Percentiles rank a stretch among this genome's conserved stretches.
Conservation (phyloP, 2,888 invertebrate genomes). For the Macaria liturata region DNA sequence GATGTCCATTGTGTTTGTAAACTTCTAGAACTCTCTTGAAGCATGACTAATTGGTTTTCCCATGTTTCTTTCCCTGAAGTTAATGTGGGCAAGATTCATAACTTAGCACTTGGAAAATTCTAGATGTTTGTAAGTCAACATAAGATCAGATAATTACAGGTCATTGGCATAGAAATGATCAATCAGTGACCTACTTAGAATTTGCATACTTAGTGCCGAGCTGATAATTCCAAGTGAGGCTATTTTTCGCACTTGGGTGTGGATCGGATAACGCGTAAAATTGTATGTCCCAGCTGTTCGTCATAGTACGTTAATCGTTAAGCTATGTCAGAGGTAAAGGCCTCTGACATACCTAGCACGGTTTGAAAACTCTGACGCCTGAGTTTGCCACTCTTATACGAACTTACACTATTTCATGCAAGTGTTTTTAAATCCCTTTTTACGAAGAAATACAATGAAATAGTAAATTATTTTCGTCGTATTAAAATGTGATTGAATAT, state of each 20-base stretch:
- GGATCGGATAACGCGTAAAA: too few species aligned
- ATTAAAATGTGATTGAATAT: neutral
- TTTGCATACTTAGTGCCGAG: neutral
- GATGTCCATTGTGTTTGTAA: constrained; percentile 1
- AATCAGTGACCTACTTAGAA: constrained; percentile 6
- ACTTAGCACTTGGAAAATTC: constrained; percentile 2
- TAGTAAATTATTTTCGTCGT: too few species aligned
- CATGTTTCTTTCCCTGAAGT: constrained; percentile 6
- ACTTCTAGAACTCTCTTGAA: constrained; percentile 9
- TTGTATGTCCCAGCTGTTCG: too few species aligned
- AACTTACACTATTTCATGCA: too few species aligned
- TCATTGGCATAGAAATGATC: constrained; percentile 22
- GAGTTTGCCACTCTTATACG: too few species aligned
- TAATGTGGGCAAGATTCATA: constrained; percentile 4
- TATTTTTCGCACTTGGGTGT: too few species aligned
- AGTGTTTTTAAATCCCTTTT: too few species aligned
- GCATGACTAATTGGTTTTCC: constrained; percentile 5
- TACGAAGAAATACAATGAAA: too few species aligned
- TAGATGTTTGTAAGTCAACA: constrained; percentile 2
- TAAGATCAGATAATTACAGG: constrained; percentile 8
- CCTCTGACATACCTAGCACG: too few species aligned
- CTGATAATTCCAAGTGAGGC: constrained; percentile 5
- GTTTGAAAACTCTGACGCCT: too few species aligned
- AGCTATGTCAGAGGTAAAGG: too few species aligned
- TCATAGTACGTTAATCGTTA: too few species aligned